A percentile compares a stretch with the other conserved stretches of the same genome.
phyloP scores from a whole-genome alignment of 1,140 invertebrate species.

The Cotesia vestalis region DNA sequence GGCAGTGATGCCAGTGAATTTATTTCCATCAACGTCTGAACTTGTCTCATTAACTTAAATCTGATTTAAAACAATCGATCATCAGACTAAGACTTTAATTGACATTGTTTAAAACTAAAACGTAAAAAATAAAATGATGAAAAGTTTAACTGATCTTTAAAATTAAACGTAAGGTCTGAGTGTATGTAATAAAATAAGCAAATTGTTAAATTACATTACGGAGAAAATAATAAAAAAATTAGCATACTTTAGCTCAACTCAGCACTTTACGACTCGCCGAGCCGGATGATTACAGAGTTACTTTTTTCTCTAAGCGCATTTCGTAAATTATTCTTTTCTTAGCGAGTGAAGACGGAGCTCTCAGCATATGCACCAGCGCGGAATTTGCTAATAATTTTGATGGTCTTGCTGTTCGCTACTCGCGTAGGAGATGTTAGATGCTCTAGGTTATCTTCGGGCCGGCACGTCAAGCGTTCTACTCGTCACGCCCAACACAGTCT shows the following conservation, averaged over 20 bases:
- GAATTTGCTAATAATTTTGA: slow-evolving; percentile 35
- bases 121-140: too few relatives aligned
- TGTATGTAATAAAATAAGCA: too few relatives aligned
- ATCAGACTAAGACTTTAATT: too few relatives aligned
- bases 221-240: too few relatives aligned
- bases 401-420: not conserved
- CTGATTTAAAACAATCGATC: too few relatives aligned
- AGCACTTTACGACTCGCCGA: slow-evolving; percentile 18
- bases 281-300: slow-evolving; percentile 22
- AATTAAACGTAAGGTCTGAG: too few relatives aligned
- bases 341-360: not conserved
- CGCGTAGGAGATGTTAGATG: not conserved
- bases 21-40: too few relatives aligned
- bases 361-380: not conserved
- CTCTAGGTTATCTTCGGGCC: slow-evolving; percentile 24
- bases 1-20: too few relatives aligned
- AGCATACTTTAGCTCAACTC: not conserved
- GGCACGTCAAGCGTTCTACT: slow-evolving; percentile 10
- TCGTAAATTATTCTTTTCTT: slow-evolving; percentile 20
- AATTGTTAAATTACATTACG: too few relatives aligned
- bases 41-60: too few relatives aligned
- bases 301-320: not conserved
- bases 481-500: slow-evolving; percentile 23
- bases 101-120: too few relatives aligned
- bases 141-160: too few relatives aligned